Evolutionary conservation across 2,888 invertebrate genomes (phyloP).

Genomic region (Neocrepidodera transversa): DNA sequence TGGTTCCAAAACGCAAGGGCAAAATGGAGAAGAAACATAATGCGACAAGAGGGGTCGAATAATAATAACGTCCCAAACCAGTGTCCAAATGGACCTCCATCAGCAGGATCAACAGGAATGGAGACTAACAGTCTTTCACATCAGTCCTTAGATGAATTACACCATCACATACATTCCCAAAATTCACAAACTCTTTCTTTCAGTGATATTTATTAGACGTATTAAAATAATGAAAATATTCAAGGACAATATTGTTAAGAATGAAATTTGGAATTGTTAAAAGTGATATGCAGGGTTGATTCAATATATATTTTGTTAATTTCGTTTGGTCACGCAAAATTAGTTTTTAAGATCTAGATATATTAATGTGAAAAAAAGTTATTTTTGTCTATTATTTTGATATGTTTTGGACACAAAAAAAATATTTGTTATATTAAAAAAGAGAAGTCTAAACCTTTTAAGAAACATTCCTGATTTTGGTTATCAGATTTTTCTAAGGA

Average conservation of each 20-base stretch:
- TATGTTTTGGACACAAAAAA: background rate
- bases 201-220: slow-evolving; percentile 58
- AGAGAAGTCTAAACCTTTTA: too few species aligned
- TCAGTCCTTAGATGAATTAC: slow-evolving; percentile 63
- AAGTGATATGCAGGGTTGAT: background rate
- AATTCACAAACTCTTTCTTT: slow-evolving; percentile 57
- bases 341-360: background rate
- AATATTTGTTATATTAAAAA: too few species aligned
- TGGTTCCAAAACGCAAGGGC: slow-evolving; percentile 99
- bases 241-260: too few species aligned
- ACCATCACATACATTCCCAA: slow-evolving; percentile 64
- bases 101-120: slow-evolving; percentile 58
- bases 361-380: background rate
- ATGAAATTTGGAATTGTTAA: background rate
- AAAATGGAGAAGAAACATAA: slow-evolving; percentile 95
- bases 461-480: too few species aligned
- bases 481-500: too few species aligned
- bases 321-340: background rate
- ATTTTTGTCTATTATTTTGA: background rate
- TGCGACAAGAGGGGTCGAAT: slow-evolving; percentile 76
- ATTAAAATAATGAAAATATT: background rate
- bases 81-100: slow-evolving; percentile 52
- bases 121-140: slow-evolving; percentile 63
- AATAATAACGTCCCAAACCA: slow-evolving; percentile 45
- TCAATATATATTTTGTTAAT: background rate